Evolutionary conservation across 2,113 vertebrate species (phyloP).

Genomic region (Triplophysa rosa): DNA sequence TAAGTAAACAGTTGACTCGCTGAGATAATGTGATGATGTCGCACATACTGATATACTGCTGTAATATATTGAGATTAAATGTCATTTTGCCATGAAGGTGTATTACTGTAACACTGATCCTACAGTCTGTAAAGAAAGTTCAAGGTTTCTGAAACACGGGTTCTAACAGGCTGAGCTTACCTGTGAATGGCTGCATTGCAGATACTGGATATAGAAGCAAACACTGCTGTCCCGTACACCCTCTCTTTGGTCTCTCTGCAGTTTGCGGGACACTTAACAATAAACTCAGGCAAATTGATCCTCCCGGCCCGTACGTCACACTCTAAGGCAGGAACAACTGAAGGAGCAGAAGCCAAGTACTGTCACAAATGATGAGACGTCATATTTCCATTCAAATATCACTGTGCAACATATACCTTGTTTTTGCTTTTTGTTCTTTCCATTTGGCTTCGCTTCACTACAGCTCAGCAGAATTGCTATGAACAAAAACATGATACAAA

Average conservation of each 20-base stretch:
- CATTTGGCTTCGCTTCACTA: constrained; percentile 77
- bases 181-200: constrained; percentile 94
- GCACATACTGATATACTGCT: too few relatives aligned
- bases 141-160: not conserved
- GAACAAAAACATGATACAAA: constrained; percentile 1
- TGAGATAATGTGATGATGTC: too few relatives aligned
- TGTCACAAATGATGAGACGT: too few relatives aligned
- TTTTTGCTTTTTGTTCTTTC: constrained; percentile 86
- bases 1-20: too few relatives aligned
- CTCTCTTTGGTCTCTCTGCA: constrained; percentile 87
- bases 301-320: constrained; percentile 92
- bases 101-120: too few relatives aligned
- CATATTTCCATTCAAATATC: too few relatives aligned
- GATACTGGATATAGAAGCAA: constrained; percentile 96
- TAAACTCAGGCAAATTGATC: constrained; percentile 89
- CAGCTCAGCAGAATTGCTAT: constrained; percentile 79
- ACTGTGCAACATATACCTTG: constrained; percentile 72
- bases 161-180: constrained; percentile 67
- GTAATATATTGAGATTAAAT: too few relatives aligned
- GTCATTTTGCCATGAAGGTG: too few relatives aligned
- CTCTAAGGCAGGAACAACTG: constrained; percentile 87
- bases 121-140: not conserved
- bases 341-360: constrained; percentile 44
- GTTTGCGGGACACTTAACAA: constrained; percentile 88
- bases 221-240: constrained; percentile 89